Percentiles rank a stretch among this genome's conserved stretches.
These are phyloP conservation scores for Meriones psammophilus DNA, from an alignment of 2,797 vertebrate genomes.

Conservation along the genomic window DNA sequence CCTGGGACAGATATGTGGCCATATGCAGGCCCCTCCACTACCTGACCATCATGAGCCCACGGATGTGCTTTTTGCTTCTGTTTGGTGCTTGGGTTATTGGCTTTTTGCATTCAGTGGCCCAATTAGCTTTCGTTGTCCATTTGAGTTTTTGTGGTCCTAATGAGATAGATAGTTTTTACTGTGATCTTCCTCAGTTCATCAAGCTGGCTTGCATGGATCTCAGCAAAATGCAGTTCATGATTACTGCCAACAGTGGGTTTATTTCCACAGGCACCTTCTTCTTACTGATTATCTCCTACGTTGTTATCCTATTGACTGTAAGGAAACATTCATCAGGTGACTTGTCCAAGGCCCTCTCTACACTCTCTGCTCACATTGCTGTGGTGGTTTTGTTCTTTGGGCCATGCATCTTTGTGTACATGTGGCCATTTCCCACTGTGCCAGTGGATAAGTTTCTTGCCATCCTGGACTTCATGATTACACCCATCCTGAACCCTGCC, in stretches of 20 bases:
- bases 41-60: conserved; percentile 41
- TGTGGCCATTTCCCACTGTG: conserved; percentile 50
- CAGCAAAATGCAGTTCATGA: conserved; percentile 36
- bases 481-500: conserved; percentile 70
- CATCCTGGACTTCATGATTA: conserved; percentile 64
- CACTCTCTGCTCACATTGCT: conserved; percentile 66
- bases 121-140: conserved; percentile 58
- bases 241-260: conserved; percentile 60
- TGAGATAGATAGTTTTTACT: conserved; percentile 66
- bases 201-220: conserved; percentile 54
- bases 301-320: conserved; percentile 56
- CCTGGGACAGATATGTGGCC: conserved; percentile 75
- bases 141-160: conserved; percentile 71
- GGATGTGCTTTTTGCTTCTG: conserved; percentile 42
- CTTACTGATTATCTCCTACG: conserved; percentile 46
- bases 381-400: conserved; percentile 71
- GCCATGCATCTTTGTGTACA: conserved; percentile 57
- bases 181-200: conserved; percentile 69
- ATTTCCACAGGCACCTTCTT: conserved; percentile 55
- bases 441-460: conserved; percentile 61
- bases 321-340: conserved; percentile 50
- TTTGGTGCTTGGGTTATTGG: conserved; percentile 61
- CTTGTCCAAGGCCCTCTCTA: conserved; percentile 62
- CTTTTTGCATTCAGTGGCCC: conserved; percentile 3
- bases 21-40: conserved; percentile 74